These are phyloP conservation scores for Brenthis hecate DNA, from an alignment of 2,888 invertebrate genomes.

Conservation along the genomic window DNA sequence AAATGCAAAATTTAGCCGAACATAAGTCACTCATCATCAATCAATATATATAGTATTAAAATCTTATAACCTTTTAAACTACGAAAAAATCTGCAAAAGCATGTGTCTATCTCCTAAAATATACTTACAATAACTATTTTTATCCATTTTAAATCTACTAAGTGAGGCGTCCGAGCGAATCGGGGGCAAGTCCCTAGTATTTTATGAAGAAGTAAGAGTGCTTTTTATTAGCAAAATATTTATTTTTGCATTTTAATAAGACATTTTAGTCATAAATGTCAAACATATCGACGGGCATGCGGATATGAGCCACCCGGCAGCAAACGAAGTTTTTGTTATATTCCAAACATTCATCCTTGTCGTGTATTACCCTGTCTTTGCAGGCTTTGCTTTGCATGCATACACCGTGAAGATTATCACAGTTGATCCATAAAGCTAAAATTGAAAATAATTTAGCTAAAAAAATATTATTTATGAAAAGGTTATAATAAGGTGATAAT, in stretches of 20 bases:
- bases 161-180: too few relatives aligned
- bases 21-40: too few relatives aligned
- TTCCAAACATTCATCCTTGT: constrained; percentile 42
- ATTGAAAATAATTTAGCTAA: neutral
- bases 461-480: neutral
- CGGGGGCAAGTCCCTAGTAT: neutral
- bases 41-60: too few relatives aligned
- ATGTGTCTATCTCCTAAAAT: too few relatives aligned
- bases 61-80: too few relatives aligned
- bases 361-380: constrained; percentile 43
- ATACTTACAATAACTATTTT: too few relatives aligned
- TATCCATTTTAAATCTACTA: too few relatives aligned
- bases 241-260: neutral
- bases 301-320: constrained; percentile 46
- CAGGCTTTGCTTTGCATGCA: constrained; percentile 51
- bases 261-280: constrained; percentile 16
- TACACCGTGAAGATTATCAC: constrained; percentile 45
- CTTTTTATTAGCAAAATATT: neutral
- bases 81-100: too few relatives aligned
- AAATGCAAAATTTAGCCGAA: too few relatives aligned
- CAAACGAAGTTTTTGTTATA: constrained; percentile 46
- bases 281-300: constrained; percentile 47
- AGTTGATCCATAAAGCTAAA: constrained; percentile 35
- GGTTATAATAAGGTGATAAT: neutral
- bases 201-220: neutral